Evolutionary conservation across 2,797 vertebrate species (phyloP).

Genomic region (Ctenopoma kingsleyae): DNA sequence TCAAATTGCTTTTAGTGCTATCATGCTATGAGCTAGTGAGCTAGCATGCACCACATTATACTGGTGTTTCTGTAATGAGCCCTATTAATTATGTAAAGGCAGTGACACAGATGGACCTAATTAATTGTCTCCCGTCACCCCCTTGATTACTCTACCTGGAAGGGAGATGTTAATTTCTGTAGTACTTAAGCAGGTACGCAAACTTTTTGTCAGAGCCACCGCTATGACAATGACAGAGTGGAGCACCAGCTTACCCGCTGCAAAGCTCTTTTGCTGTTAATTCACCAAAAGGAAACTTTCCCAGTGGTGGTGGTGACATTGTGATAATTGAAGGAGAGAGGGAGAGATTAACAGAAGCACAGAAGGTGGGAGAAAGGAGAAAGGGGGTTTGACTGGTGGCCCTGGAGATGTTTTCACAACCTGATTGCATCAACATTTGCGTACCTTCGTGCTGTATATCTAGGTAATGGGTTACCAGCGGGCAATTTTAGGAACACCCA

Average conservation of each 20-base stretch:
- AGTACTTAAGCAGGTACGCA: slow-evolving; percentile 88
- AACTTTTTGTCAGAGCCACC: slow-evolving; percentile 85
- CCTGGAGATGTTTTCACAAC: slow-evolving; percentile 90
- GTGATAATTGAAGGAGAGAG: slow-evolving; percentile 86
- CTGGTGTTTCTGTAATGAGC: slow-evolving; percentile 86
- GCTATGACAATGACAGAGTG: slow-evolving; percentile 86
- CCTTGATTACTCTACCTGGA: slow-evolving; percentile 88
- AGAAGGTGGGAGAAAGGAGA: slow-evolving; percentile 46
- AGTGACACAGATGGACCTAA: slow-evolving; percentile 88
- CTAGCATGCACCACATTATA: slow-evolving; percentile 78
- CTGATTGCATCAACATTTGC: slow-evolving; percentile 88
- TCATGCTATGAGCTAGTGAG: slow-evolving; percentile 55
- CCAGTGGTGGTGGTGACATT: slow-evolving; percentile 82
- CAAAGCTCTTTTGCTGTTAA: slow-evolving; percentile 84
- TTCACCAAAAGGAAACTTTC: slow-evolving; percentile 83
- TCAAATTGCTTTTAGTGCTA: slow-evolving; percentile 1
- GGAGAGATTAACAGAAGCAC: slow-evolving; percentile 72
- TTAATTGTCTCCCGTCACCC: slow-evolving; percentile 89
- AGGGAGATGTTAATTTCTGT: slow-evolving; percentile 90
- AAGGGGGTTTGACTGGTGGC: slow-evolving; percentile 59
- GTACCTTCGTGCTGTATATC: slow-evolving; percentile 83
- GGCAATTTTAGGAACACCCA: slow-evolving; percentile 88
- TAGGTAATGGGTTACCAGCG: slow-evolving; percentile 89
- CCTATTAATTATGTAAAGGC: slow-evolving; percentile 89
- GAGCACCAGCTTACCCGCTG: slow-evolving; percentile 71